Evolutionary conservation across 2,888 invertebrate genomes (phyloP), one percentile per base, ranked within the genome.

Genomic region (Furcula furcula): DNA sequence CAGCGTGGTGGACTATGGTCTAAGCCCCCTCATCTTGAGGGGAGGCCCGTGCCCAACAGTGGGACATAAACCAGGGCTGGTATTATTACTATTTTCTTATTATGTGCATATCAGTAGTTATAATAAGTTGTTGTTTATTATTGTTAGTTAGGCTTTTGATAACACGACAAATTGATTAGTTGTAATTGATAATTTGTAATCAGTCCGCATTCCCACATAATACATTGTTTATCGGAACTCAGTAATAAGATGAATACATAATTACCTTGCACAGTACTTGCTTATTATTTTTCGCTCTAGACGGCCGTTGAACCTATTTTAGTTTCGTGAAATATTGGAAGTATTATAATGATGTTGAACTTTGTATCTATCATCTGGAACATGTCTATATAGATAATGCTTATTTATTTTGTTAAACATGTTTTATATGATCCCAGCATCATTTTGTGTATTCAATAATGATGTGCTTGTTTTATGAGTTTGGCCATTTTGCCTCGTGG

Each of bases 231-330:
- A 25, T 13, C 11, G 5, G 15, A 27, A 27, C 16, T 10, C 10
- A 28, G 9, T 10, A 7, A 4, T 7, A 5, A 28, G 15, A 11
- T 18, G 15, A 18, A 5, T 7, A 13, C 14, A 10, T 10, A n/a
- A n/a, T 12, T 9, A 29, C 18, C 25, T 20, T 36, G n/a, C 34
- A 13, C 16, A 29, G n/a, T n/a, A n/a, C n/a, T 32, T 50, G 43
- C 51, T 56, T 50, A 43, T 56, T 46, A 36, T 47, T 43, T 30
- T 34, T 36, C 16, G 30, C 36, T 19, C 19, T 22, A 36, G 29
- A 18, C 44, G 37, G 32, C 40, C 45, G 39, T 28, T 46, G 18
- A 42, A 47, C 35, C 53, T 49, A 46, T 21, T 40, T 36, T 34
- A 20, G 31, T 37, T 19, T 29, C 34, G 20, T 29, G 29, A 21